A percentile compares a stretch with the other conserved stretches of the same genome.
Evolutionary conservation across 2,113 vertebrate species (phyloP).

Genomic region (Cyrtonyx montezumae): DNA sequence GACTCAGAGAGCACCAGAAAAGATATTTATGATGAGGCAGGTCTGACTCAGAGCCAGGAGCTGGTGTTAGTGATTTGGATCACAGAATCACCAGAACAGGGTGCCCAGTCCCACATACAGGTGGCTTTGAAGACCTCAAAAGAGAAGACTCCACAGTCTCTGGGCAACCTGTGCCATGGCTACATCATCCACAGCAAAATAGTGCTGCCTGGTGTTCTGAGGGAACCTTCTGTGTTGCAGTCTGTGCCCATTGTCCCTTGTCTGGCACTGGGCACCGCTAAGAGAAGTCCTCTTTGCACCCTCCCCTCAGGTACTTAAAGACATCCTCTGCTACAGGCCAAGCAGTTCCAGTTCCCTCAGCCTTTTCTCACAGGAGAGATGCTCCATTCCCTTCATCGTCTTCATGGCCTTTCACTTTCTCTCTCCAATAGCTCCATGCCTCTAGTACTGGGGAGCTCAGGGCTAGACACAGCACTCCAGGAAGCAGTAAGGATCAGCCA

Average conservation of each 20-base stretch:
- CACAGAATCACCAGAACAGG: not conserved
- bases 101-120: not conserved
- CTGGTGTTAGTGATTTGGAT: fast-evolving
- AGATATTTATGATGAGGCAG: fast-evolving
- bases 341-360: not conserved
- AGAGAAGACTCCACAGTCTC: not conserved
- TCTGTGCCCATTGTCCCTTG: not conserved
- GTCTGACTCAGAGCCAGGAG: fast-evolving
- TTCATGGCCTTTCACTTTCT: not conserved
- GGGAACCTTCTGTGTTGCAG: not conserved
- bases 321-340: not conserved
- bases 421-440: not conserved
- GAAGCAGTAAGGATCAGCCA: not conserved
- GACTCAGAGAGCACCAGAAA: not conserved
- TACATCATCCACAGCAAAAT: not conserved
- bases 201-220: not conserved
- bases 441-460: not conserved
- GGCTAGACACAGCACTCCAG: not conserved
- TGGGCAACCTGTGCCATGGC: not conserved
- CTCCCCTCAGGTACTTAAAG: too few relatives aligned
- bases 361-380: not conserved
- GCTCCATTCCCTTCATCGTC: not conserved
- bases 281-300: not conserved
- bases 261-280: not conserved
- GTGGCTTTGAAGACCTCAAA: not conserved